Conservation (phyloP, 2,113 vertebrate species). For the human region DNA sequence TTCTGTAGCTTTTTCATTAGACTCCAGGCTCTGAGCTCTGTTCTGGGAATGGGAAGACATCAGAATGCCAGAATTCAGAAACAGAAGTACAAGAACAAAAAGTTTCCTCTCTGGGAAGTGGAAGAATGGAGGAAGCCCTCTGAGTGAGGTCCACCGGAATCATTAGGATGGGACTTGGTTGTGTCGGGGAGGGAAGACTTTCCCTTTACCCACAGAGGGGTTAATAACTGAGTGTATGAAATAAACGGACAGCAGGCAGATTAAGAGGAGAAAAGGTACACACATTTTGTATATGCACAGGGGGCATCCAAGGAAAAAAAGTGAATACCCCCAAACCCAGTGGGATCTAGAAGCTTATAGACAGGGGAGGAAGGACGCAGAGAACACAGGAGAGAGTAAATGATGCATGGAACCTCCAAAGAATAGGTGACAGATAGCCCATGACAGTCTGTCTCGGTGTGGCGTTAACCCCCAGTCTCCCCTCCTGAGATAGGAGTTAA, state of each 20-base stretch:
- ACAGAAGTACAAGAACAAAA: neutral
- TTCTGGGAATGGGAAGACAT: neutral
- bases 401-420: neutral
- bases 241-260: neutral
- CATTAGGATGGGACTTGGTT: neutral
- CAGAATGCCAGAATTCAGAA: neutral
- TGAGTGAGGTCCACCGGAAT: neutral
- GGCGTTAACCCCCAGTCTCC: neutral
- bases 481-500: neutral
- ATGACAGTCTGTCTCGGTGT: neutral
- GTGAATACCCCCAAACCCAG: neutral
- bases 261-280: neutral
- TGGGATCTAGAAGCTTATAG: neutral
- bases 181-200: neutral
- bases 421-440: neutral
- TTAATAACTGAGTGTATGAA: neutral
- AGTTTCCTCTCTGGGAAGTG: neutral
- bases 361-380: neutral
- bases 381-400: neutral
- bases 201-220: neutral
- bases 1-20: neutral
- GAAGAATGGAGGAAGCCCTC: neutral
- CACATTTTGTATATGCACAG: neutral
- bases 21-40: neutral
- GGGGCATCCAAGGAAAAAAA: neutral